Evolutionary conservation across 2,888 invertebrate genomes (phyloP).

Genomic region (Lymantria monacha): DNA sequence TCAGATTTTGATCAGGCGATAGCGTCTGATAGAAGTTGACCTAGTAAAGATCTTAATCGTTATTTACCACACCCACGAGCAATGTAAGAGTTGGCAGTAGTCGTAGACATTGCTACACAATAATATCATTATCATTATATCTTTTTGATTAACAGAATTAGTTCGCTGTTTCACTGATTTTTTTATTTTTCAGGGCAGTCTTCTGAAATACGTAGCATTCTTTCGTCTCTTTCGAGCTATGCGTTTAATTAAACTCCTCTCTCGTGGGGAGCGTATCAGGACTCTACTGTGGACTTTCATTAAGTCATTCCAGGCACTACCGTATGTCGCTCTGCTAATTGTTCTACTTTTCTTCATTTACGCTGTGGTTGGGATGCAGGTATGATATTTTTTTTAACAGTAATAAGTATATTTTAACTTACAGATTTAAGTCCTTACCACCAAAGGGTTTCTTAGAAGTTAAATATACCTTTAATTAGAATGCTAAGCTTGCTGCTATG

Average conservation of each 20-base stretch:
- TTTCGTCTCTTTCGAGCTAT: constrained; percentile 95
- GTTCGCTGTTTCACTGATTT: not conserved
- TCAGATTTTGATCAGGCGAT: too few species aligned
- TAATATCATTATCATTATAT: not conserved
- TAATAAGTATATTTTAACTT: not conserved
- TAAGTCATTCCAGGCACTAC: constrained; percentile 99
- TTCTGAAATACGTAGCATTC: constrained; percentile 93
- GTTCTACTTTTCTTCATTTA: constrained; percentile 99
- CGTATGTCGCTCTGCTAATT: constrained; percentile 98
- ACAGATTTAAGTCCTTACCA: too few species aligned
- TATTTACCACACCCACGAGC: too few species aligned
- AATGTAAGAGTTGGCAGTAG: too few species aligned
- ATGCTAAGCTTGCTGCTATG: too few species aligned
- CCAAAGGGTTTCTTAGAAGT: too few species aligned
- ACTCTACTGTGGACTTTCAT: constrained; percentile 99
- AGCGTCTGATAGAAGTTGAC: too few species aligned
- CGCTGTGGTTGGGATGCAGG: constrained; percentile 99
- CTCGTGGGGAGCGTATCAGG: constrained; percentile 98
- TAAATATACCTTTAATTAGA: too few species aligned
- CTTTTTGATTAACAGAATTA: not conserved
- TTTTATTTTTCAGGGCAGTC: constrained; percentile 40
- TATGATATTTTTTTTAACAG: constrained; percentile 51
- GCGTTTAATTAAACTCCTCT: constrained; percentile 97
- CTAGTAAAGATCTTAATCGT: too few species aligned
- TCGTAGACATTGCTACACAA: too few species aligned